Evolutionary conservation across 2,797 vertebrate genomes (phyloP).

Genomic region (Amazonetta brasiliensis): DNA sequence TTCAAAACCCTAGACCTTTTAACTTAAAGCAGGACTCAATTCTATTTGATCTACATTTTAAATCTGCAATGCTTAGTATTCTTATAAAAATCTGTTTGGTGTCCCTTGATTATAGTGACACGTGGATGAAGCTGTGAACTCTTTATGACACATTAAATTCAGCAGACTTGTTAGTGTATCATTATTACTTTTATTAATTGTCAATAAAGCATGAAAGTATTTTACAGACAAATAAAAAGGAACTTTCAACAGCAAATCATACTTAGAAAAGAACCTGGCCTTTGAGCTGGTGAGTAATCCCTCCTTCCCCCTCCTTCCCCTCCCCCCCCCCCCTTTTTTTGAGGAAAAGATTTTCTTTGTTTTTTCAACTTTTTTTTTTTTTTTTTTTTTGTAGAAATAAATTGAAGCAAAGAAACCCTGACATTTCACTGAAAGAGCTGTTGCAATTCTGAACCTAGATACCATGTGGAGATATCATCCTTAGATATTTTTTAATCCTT

Average conservation of each 20-base stretch:
- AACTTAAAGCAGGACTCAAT: background rate
- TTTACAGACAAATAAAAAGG: background rate
- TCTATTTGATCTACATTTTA: background rate
- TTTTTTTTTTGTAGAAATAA: background rate
- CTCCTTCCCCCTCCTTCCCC: no score
- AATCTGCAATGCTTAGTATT: background rate
- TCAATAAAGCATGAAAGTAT: background rate
- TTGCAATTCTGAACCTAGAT: background rate
- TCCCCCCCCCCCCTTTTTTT: fast-evolving
- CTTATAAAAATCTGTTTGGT: background rate
- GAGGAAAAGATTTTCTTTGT: background rate
- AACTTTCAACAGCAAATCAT: background rate
- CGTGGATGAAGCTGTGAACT: background rate
- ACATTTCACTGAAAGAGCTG: background rate
- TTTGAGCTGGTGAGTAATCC: background rate
- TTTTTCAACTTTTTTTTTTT: no score
- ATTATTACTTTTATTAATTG: background rate
- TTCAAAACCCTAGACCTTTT: background rate
- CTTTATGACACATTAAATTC: background rate
- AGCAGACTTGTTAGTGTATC: background rate
- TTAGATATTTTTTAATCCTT: background rate
- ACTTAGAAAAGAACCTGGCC: background rate
- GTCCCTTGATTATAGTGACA: background rate
- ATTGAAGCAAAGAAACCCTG: background rate
- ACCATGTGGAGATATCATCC: background rate